A percentile compares a stretch with the other conserved stretches of the same genome.
Conservation (phyloP, 1,140 invertebrate genomes). For the Microplitis mediator region DNA sequence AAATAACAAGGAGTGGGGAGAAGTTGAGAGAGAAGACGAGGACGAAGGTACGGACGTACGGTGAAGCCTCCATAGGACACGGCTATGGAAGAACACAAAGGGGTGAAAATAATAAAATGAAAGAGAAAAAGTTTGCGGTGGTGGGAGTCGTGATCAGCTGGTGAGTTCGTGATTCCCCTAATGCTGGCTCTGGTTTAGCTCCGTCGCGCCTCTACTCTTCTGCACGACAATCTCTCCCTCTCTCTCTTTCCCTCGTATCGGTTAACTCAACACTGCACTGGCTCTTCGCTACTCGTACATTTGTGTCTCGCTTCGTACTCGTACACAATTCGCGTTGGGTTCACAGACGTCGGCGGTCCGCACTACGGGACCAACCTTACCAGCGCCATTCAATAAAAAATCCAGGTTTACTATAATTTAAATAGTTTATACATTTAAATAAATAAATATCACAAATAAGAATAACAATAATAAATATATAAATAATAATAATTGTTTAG, state of each 20-base stretch:
- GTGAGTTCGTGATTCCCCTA: slow-evolving; percentile 10
- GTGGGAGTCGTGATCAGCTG: slow-evolving; percentile 39
- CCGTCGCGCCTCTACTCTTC: neutral
- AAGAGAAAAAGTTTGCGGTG: neutral
- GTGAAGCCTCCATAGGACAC: no score
- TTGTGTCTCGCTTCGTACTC: neutral
- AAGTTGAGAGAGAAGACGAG: neutral
- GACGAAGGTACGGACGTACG: no score
- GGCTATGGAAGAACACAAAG: neutral
- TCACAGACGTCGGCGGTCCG: slow-evolving; percentile 10
- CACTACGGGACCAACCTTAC: neutral
- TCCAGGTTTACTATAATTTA: neutral
- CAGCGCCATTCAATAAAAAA: neutral
- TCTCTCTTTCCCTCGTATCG: neutral
- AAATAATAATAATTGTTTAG: neutral
- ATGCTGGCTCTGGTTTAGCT: neutral
- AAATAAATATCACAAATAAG: no score
- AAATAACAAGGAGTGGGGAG: neutral
- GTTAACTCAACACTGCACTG: no score
- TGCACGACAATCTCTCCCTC: neutral
- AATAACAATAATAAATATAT: no score
- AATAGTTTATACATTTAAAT: no score
- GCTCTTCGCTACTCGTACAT: neutral
- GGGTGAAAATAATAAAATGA: slow-evolving; percentile 1
- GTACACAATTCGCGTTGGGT: slow-evolving; percentile 14